A percentile compares a stretch with the other conserved stretches of the same genome.
These are phyloP conservation scores for Paedocypris micromegethes DNA, from an alignment of 2,797 vertebrate genomes.

Conservation along the genomic window DNA sequence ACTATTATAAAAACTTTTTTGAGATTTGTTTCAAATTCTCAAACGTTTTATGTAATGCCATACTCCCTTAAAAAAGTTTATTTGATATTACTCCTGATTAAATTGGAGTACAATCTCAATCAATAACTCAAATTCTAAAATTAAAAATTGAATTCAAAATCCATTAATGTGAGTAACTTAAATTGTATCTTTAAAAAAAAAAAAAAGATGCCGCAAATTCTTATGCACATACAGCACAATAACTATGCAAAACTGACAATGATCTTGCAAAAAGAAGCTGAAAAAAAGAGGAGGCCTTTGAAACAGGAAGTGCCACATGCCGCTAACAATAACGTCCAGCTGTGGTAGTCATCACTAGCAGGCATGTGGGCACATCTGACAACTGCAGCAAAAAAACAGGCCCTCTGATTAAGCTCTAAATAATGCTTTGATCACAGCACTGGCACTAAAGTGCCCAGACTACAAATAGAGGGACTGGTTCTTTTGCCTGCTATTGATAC, in stretches of 20 bases:
- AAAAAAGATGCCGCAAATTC: no score
- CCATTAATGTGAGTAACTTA: no score
- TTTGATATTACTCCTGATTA: no score
- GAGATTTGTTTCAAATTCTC: no score
- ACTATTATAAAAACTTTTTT: no score
- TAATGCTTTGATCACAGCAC: conserved; percentile 33
- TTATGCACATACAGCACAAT: no score
- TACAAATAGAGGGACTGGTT: conserved; percentile 4
- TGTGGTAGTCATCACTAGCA: conserved; percentile 29
- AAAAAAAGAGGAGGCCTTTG: neutral
- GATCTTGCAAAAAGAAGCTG: neutral
- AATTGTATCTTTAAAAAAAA: no score
- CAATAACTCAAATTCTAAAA: no score
- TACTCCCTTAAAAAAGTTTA: no score
- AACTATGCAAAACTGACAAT: neutral
- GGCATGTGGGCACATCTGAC: conserved; percentile 29
- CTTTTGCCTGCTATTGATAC: conserved; percentile 19
- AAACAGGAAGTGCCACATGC: conserved; percentile 7
- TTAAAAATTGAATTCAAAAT: no score
- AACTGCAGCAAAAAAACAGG: conserved; percentile 32
- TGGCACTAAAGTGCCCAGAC: conserved; percentile 18
- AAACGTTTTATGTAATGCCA: no score
- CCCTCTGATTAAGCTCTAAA: conserved; percentile 28
- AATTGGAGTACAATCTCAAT: no score
- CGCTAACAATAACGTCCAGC: conserved; percentile 26